These are phyloP conservation scores for Venturia canescens DNA, from an alignment of 1,140 invertebrate species.

Conservation along the genomic window DNA sequence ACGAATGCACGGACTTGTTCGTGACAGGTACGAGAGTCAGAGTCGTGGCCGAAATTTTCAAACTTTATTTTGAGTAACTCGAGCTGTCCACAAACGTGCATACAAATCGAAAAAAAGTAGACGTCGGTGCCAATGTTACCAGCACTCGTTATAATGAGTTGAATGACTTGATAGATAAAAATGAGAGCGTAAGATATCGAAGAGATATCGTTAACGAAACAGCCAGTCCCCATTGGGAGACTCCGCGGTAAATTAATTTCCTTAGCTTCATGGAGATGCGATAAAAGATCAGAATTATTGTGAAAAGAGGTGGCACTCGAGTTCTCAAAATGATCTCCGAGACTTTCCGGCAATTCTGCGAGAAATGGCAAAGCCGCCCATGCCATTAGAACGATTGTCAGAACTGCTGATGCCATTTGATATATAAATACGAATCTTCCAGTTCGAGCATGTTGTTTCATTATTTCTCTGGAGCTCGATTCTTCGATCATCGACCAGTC, in stretches of 20 bases:
- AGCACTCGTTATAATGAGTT: slow-evolving; percentile 13
- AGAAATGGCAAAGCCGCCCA: too few species aligned
- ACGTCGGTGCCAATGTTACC: slow-evolving; percentile 52
- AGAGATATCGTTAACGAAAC: not conserved
- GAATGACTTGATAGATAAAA: slow-evolving; percentile 47
- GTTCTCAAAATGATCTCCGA: too few species aligned
- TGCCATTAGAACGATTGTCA: too few species aligned
- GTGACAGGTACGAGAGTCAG: not conserved
- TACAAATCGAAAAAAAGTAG: slow-evolving; percentile 55
- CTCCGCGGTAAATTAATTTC: not conserved
- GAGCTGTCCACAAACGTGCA: slow-evolving; percentile 55
- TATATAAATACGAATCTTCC: slow-evolving; percentile 10
- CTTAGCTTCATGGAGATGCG: not conserved
- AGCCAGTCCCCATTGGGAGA: not conserved
- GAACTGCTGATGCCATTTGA: too few species aligned
- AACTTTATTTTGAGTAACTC: slow-evolving; percentile 46
- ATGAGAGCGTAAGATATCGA: slow-evolving; percentile 33
- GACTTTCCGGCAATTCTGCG: too few species aligned
- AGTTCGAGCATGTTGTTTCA: not conserved
- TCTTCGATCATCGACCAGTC: slow-evolving; percentile 29
- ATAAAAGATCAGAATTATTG: not conserved
- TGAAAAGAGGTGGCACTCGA: not conserved
- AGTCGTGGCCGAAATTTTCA: not conserved
- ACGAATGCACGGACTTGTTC: slow-evolving; percentile 5
- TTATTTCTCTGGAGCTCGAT: not conserved